These are phyloP conservation scores for Vanessa cardui DNA, from an alignment of 2,888 invertebrate genomes.

Conservation along the genomic window DNA sequence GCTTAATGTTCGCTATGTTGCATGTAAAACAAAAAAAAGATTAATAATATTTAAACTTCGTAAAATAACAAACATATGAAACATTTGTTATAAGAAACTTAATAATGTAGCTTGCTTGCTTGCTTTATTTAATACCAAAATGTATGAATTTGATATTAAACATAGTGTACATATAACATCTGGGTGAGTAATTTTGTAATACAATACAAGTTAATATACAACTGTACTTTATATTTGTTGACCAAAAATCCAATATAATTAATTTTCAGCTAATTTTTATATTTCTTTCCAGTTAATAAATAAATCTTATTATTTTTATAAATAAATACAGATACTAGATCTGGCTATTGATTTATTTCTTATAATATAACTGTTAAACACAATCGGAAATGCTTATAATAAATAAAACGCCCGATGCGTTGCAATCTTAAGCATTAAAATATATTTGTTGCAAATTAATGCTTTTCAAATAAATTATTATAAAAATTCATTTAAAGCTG, in stretches of 20 bases:
- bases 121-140: too few relatives aligned
- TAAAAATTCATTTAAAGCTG: slow-evolving; percentile 4
- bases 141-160: too few relatives aligned
- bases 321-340: neutral
- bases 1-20: neutral
- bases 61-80: slow-evolving; percentile 5
- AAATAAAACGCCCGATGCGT: too few relatives aligned
- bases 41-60: neutral
- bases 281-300: neutral
- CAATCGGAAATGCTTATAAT: too few relatives aligned
- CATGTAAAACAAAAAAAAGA: neutral
- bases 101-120: neutral
- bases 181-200: neutral
- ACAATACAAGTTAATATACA: neutral
- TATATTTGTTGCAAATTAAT: too few relatives aligned
- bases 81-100: neutral
- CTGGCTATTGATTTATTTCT: too few relatives aligned
- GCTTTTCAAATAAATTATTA: neutral
- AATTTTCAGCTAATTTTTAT: neutral
- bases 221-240: neutral
- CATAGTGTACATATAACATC: too few relatives aligned
- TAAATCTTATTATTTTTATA: too few relatives aligned
- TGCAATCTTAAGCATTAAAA: too few relatives aligned
- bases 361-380: too few relatives aligned
- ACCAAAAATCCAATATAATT: neutral